These are phyloP conservation scores for Gnathonemus echidnorhynchus DNA, from an alignment of 2,113 vertebrate genomes.

Conservation along the genomic window DNA sequence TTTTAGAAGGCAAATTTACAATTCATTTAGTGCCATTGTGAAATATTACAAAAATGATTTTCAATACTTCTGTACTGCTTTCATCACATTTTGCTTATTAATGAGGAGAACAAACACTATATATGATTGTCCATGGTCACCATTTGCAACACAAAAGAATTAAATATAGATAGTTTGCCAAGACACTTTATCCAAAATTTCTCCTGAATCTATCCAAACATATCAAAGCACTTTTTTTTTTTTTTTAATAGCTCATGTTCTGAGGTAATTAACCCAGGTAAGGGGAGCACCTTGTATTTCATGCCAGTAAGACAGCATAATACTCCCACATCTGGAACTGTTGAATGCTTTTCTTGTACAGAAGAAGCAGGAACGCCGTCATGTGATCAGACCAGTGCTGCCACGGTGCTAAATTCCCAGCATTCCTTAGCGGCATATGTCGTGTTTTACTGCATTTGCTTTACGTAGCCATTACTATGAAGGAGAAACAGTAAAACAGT, in stretches of 20 bases:
- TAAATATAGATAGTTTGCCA: background rate
- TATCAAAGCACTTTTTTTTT: background rate
- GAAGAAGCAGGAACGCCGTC: background rate
- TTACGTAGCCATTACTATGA: background rate
- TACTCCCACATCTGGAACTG: background rate
- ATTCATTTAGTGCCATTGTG: background rate
- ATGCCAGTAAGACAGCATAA: background rate
- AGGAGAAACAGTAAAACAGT: background rate
- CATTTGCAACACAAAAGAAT: background rate
- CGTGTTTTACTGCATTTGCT: background rate
- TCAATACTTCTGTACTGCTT: background rate
- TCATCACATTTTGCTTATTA: background rate
- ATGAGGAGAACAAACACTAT: background rate
- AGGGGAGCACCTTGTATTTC: background rate
- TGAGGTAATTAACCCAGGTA: background rate
- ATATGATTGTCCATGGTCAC: background rate
- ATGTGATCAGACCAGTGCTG: background rate
- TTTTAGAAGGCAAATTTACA: background rate
- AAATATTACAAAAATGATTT: background rate
- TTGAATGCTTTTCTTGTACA: background rate
- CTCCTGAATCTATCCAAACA: background rate
- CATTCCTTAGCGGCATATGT: background rate
- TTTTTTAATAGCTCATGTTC: background rate
- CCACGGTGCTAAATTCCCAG: background rate
- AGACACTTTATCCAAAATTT: background rate